Conservation (phyloP, 2,797 vertebrate species). For the Parotocinclus haroldoi region DNA sequence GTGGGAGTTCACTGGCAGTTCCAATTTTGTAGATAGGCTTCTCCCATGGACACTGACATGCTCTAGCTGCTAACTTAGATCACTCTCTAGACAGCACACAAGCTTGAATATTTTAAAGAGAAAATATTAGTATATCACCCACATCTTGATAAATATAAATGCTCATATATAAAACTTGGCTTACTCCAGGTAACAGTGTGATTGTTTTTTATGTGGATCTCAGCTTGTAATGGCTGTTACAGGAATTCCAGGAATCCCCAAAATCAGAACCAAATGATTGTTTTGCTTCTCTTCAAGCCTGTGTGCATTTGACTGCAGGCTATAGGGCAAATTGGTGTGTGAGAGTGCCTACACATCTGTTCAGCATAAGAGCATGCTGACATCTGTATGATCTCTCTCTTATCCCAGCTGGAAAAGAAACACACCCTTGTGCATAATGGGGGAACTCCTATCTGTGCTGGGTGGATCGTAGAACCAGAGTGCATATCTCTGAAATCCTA, state of each 20-base stretch:
- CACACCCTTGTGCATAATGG: conserved; percentile 15
- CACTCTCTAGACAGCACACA: conserved; percentile 44
- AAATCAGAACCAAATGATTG: conserved; percentile 74
- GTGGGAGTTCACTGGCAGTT: conserved; percentile 40
- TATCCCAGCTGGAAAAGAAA: conserved; percentile 24
- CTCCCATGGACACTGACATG: conserved; percentile 36
- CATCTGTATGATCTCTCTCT: conserved; percentile 59
- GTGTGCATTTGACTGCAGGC: conserved; percentile 60
- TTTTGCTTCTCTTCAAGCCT: conserved; percentile 62
- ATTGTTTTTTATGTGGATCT: conserved; percentile 47
- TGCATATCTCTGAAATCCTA: conserved; percentile 17
- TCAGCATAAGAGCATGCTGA: conserved; percentile 79
- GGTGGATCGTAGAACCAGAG: conserved; percentile 20
- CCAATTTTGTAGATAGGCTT: conserved; percentile 54
- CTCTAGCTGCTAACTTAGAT: conserved; percentile 66
- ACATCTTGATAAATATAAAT: conserved; percentile 36
- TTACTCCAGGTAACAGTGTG: conserved; percentile 48
- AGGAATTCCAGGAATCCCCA: conserved; percentile 64
- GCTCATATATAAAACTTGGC: conserved; percentile 42
- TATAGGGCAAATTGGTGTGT: conserved; percentile 50
- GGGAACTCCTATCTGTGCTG: conserved; percentile 1
- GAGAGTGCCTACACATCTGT: conserved; percentile 76
- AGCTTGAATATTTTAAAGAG: conserved; percentile 49
- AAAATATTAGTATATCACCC: conserved; percentile 36
- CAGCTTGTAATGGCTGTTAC: conserved; percentile 54